Base-by-base conservation (phyloP, 2,888 invertebrate species). In the Andrena dorsata region DNA sequence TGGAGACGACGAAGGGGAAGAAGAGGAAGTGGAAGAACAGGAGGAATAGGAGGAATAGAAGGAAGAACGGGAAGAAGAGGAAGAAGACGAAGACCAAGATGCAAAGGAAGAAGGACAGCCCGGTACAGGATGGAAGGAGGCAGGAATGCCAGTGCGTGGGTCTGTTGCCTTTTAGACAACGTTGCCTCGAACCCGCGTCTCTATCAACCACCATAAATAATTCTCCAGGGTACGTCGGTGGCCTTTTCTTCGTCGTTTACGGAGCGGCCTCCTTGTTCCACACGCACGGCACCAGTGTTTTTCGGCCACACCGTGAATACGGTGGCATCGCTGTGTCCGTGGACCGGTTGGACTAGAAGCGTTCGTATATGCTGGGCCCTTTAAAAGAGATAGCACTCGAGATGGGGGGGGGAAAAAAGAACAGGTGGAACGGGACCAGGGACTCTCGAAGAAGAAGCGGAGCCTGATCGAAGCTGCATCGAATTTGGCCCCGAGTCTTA, bases 131-230 rank as follows among this genome's bases (percentile, higher is more conserved):
- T 74, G 84, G 86, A 89, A 89, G 89, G 84, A 88, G 90, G 83
- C 85, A 90, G 91, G 92, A 93, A 93, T 93, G 90, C 91, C 88
- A 66, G 89, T 92, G 93, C 92, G 92, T 93, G 93, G 91, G 92
- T 91, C 91, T 91, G 90, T 91, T 90, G 90, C 89, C 90, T 92
- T 92, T 91, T 91, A 92, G 91, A 92, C 91, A 91, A 92, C 91
- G 91, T 89, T 90, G 82, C 90, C 87, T 90, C 91, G 85, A 88
- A 90, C 89, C 91, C 93, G 93, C 92, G 91, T 93, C 93, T 93
- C 93, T 93, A 93, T 93, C 93, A 93, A 92, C 91, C 91, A 92
- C 92, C 93, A 93, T 93, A 93, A 93, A 93, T 93, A 93, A 93
- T 93, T 92, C 93, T 90, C 77, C 80, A 75, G 69, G 74, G 81